Evolutionary conservation across 2,113 vertebrate species (phyloP).

Genomic region (Nannobrachium achirus): DNA sequence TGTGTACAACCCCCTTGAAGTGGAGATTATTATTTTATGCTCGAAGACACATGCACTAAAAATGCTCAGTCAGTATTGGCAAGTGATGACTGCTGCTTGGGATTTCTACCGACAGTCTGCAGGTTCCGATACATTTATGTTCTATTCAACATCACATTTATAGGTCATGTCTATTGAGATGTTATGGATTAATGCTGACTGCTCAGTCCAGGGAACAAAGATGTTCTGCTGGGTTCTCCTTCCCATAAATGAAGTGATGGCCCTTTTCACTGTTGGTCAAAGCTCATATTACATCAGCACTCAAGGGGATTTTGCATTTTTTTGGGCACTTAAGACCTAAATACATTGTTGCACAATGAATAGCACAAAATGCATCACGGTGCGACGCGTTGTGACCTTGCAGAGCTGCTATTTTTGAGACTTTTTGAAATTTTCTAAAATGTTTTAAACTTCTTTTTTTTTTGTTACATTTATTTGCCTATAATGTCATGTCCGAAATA

Average conservation of each 20-base stretch:
- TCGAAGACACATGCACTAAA: slow-evolving; percentile 2
- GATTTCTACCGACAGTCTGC: slow-evolving; percentile 31
- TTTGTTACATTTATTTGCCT: slow-evolving; percentile 6
- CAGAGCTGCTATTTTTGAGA: not conserved
- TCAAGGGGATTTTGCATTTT: not conserved
- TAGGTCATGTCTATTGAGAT: slow-evolving; percentile 13
- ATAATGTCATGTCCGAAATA: not conserved
- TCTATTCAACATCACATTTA: slow-evolving; percentile 7
- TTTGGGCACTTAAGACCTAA: no score
- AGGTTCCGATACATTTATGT: slow-evolving; percentile 39
- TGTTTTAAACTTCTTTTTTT: not conserved
- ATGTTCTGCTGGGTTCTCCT: slow-evolving; percentile 9
- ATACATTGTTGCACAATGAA: no score
- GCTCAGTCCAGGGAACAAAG: slow-evolving; percentile 18
- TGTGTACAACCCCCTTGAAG: slow-evolving; percentile 29
- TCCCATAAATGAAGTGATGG: not conserved
- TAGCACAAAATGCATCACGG: no score
- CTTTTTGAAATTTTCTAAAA: no score
- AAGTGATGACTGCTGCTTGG: slow-evolving; percentile 39
- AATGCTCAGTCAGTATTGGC: slow-evolving; percentile 21
- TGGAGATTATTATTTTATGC: slow-evolving; percentile 8
- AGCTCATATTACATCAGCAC: not conserved
- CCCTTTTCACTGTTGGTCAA: not conserved
- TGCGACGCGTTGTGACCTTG: not conserved
- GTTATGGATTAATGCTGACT: slow-evolving; percentile 14